These are phyloP conservation scores for Bovichtus diacanthus DNA, from an alignment of 2,797 vertebrate genomes.

Conservation along the genomic window DNA sequence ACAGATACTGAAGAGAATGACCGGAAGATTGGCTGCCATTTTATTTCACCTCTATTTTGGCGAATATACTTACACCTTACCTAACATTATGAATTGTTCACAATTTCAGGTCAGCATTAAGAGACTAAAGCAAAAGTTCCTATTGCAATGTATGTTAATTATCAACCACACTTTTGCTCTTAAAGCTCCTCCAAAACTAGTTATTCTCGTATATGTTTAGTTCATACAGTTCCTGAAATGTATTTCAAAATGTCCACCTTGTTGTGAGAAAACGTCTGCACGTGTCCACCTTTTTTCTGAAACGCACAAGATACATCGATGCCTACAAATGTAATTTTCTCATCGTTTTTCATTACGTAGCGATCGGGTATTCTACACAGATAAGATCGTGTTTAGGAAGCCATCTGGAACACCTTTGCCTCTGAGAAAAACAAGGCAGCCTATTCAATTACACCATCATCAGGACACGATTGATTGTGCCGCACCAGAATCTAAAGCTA, in stretches of 20 bases:
- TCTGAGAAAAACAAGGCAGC: conserved; percentile 14
- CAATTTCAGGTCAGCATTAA: neutral
- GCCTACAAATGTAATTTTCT: neutral
- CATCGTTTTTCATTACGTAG: conserved; percentile 12
- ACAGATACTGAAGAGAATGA: conserved; percentile 2
- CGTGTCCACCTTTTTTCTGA: neutral
- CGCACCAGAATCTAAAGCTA: conserved; percentile 14
- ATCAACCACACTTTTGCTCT: neutral
- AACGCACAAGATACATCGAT: neutral
- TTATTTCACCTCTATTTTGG: conserved; percentile 11
- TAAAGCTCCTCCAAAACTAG: neutral
- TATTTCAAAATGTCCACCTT: neutral
- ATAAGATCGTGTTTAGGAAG: conserved; percentile 21
- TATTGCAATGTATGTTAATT: neutral
- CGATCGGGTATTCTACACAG: neutral
- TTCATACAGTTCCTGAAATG: neutral
- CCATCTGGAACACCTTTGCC: conserved; percentile 37
- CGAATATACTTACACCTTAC: conserved; percentile 6
- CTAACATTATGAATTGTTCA: neutral
- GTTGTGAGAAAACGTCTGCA: neutral
- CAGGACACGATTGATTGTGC: conserved; percentile 14
- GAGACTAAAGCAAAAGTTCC: neutral
- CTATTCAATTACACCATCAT: conserved; percentile 21
- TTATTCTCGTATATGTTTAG: neutral
- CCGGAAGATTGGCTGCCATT: conserved; percentile 6